Evolutionary conservation across 2,113 vertebrate genomes (phyloP).

Genomic region (Corythornis vintsioides): DNA sequence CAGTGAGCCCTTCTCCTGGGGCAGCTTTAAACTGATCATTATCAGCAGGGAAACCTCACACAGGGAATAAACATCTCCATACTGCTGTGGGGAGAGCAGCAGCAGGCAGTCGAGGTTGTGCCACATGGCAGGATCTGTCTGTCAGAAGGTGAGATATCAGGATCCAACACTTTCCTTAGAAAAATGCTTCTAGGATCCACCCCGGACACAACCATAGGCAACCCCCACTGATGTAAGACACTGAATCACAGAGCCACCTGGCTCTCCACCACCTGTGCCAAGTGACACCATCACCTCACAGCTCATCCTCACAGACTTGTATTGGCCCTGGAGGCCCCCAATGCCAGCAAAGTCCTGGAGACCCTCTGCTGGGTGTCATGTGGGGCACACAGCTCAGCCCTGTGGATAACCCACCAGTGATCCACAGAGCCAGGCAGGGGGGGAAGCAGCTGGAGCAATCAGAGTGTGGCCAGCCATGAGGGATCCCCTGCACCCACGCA

Average conservation of each 20-base stretch:
- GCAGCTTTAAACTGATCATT: not conserved
- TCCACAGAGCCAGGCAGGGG: not conserved
- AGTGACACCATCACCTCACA: not conserved
- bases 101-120: not conserved
- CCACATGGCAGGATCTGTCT: not conserved
- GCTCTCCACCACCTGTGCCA: not conserved
- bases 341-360: not conserved
- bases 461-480: rapidly evolving
- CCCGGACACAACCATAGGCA: not conserved
- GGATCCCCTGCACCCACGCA: rapidly evolving
- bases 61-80: not conserved
- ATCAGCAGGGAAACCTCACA: not conserved
- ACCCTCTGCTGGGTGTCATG: not conserved
- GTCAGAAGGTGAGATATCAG: not conserved
- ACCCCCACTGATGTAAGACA: not conserved
- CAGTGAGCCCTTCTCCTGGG: not conserved
- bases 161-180: not conserved
- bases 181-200: not conserved
- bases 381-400: no score
- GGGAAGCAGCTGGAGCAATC: not conserved
- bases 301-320: not conserved
- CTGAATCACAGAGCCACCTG: slow-evolving; percentile 12
- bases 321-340: not conserved
- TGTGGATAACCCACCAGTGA: not conserved
- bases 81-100: not conserved